These are phyloP conservation scores for Erythrocebus patas DNA, from an alignment of 2,113 vertebrate species.

Conservation along the genomic window DNA sequence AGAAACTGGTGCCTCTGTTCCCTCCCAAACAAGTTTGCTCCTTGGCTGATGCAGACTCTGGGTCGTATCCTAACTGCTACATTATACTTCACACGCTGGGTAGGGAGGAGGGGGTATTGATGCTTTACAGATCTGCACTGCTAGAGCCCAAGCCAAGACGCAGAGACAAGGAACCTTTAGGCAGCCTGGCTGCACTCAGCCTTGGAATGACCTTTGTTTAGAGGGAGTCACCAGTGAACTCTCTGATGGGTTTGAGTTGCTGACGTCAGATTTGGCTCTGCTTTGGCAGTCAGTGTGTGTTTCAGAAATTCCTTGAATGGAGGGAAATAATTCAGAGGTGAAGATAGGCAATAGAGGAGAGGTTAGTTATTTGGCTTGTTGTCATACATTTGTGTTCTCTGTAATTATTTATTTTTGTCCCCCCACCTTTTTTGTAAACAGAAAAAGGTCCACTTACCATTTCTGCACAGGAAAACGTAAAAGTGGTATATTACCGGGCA, in stretches of 20 bases:
- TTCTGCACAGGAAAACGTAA: conserved; percentile 91
- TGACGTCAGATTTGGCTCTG: not conserved
- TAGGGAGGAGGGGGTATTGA: not conserved
- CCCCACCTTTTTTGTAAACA: conserved; percentile 57
- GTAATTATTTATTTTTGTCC: conserved; percentile 9
- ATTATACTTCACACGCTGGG: not conserved
- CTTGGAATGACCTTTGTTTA: not conserved
- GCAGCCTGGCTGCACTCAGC: not conserved
- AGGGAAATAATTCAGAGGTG: not conserved
- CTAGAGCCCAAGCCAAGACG: not conserved
- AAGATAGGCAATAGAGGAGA: not conserved
- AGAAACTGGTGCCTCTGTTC: not conserved
- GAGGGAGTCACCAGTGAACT: not conserved
- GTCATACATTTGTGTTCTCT: not conserved
- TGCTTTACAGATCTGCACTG: not conserved
- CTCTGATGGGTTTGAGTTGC: not conserved
- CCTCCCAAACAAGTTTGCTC: not conserved
- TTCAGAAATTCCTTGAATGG: not conserved
- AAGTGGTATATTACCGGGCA: conserved; percentile 96
- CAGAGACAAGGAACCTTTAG: no score
- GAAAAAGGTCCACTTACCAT: conserved; percentile 89
- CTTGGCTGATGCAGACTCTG: not conserved
- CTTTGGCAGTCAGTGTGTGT: not conserved
- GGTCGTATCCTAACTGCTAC: not conserved
- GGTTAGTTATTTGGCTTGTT: not conserved